phyloP scores from a whole-genome alignment of 2,888 invertebrate genomes.

The Cyclophora albipunctata region DNA sequence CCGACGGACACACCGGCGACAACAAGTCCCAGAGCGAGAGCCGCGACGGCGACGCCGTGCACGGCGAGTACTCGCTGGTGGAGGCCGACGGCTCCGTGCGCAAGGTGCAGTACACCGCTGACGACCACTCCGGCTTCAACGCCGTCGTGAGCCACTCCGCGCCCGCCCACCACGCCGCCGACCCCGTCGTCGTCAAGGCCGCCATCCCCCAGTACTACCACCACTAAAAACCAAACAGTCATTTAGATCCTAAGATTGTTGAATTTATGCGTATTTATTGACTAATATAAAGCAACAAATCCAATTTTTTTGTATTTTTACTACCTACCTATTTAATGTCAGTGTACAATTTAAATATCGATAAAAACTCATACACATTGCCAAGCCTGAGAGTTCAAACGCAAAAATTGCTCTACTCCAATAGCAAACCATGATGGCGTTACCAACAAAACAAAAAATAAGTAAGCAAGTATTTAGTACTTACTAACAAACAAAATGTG shows the following conservation, averaged over 20 bases:
- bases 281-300: slow-evolving; percentile 9
- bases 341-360: too few relatives aligned
- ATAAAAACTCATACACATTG: too few relatives aligned
- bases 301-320: background rate
- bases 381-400: too few relatives aligned
- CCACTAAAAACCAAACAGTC: slow-evolving; percentile 7
- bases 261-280: slow-evolving; percentile 7
- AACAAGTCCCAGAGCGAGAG: slow-evolving; percentile 76
- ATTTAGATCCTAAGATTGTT: background rate
- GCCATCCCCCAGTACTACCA: slow-evolving; percentile 31
- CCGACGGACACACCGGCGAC: slow-evolving; percentile 76
- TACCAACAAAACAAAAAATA: too few relatives aligned
- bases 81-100: slow-evolving; percentile 73
- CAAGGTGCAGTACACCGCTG: slow-evolving; percentile 70
- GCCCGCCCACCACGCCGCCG: slow-evolving; percentile 36
- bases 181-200: slow-evolving; percentile 21
- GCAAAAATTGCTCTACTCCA: too few relatives aligned
- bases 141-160: slow-evolving; percentile 59
- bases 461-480: too few relatives aligned
- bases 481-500: too few relatives aligned
- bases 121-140: slow-evolving; percentile 70
- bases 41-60: slow-evolving; percentile 77
- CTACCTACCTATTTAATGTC: background rate
- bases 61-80: slow-evolving; percentile 65
- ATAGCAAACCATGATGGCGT: too few relatives aligned